Evolutionary conservation across 2,888 invertebrate genomes (phyloP).

Genomic region (Sarcophaga carnaria): DNA sequence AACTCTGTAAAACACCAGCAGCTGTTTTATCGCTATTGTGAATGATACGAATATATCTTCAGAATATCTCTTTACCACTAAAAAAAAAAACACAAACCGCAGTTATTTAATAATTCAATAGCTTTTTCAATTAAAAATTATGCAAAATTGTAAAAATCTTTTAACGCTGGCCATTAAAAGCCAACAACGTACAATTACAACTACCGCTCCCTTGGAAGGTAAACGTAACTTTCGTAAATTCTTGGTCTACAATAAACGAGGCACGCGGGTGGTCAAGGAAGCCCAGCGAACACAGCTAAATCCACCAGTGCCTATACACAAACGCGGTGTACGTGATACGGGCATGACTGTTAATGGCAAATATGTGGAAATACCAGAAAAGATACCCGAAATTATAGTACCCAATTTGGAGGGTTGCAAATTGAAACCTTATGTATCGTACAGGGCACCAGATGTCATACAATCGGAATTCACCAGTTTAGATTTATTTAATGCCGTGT

Average conservation of each 20-base stretch:
- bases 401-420: conserved; percentile 92
- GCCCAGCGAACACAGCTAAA: conserved; percentile 81
- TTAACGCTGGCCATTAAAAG: conserved; percentile 70
- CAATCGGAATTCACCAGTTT: conserved; percentile 92
- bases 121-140: conserved; percentile 56
- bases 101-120: conserved; percentile 31
- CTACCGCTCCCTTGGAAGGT: conserved; percentile 83
- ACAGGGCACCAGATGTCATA: conserved; percentile 88
- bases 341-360: conserved; percentile 84
- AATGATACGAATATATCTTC: neutral
- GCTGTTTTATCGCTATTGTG: conserved; percentile 14
- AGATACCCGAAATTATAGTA: conserved; percentile 95
- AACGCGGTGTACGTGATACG: conserved; percentile 86
- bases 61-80: neutral
- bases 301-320: conserved; percentile 86
- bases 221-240: conserved; percentile 94
- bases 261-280: conserved; percentile 86
- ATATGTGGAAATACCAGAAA: conserved; percentile 89
- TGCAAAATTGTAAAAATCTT: conserved; percentile 74
- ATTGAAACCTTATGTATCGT: conserved; percentile 97
- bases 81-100: neutral
- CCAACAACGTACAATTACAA: conserved; percentile 81
- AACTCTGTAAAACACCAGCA: neutral
- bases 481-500: conserved; percentile 91
- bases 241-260: conserved; percentile 88